Conservation (phyloP, 2,888 invertebrate species). For the Theodoxus fluviatilis region DNA sequence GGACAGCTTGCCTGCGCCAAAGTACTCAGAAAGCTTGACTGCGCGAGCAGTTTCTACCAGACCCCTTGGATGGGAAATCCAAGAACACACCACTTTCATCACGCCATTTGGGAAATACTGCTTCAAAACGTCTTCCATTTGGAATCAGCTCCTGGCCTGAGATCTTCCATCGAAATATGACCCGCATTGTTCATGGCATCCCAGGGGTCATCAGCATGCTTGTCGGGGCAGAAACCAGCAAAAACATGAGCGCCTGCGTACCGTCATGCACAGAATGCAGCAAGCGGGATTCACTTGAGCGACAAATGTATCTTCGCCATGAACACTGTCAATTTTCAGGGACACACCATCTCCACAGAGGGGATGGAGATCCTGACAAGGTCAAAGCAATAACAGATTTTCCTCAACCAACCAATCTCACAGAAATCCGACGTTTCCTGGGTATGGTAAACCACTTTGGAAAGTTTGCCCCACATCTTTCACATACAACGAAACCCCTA, state of each 20-base stretch:
- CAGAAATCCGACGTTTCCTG: conserved; percentile 18
- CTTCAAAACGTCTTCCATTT: conserved; percentile 37
- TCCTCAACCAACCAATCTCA: conserved; percentile 6
- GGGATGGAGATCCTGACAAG: conserved; percentile 9
- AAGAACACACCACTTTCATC: conserved; percentile 36
- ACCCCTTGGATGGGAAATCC: conserved; percentile 24
- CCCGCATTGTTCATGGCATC: conserved; percentile 32
- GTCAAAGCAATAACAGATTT: conserved; percentile 7
- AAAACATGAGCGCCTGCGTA: neutral
- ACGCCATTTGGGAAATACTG: conserved; percentile 38
- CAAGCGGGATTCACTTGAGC: conserved; percentile 30
- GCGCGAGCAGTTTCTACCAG: conserved; percentile 29
- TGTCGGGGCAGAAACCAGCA: conserved; percentile 28
- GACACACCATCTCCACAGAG: conserved; percentile 29
- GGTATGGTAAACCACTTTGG: conserved; percentile 25
- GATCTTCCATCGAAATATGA: conserved; percentile 62
- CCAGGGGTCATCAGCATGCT: conserved; percentile 34
- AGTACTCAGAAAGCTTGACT: conserved; percentile 30
- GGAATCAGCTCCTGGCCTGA: conserved; percentile 62
- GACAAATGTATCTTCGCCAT: conserved; percentile 33
- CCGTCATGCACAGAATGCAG: no score
- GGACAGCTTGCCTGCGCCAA: conserved; percentile 25
- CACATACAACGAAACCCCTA: conserved; percentile 10
- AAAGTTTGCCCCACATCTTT: conserved; percentile 15
- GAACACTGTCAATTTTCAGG: conserved; percentile 29